Base-by-base conservation (phyloP, 2,113 vertebrate genomes). In the Alligator mississippiensis region DNA sequence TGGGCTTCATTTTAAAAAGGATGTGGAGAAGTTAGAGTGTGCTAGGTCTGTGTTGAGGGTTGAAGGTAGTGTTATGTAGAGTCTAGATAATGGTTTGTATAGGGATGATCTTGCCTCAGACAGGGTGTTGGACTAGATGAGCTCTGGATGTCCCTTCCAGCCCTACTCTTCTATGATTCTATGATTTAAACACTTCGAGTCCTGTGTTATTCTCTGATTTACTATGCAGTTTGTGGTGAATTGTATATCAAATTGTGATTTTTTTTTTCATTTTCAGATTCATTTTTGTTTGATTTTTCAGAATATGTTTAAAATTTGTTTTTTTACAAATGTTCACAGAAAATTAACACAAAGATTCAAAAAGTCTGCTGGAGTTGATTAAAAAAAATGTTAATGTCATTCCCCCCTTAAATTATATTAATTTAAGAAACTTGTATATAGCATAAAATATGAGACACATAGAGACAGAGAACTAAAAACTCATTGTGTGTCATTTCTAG, bases 191-290 rank as follows among this genome's bases (percentile, higher is more conserved):
- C 47, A 47, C 47, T 47, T 47, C 47, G 9, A 47, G 47, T 47
- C 47, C 95, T 86, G 78, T 84, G 22, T 25, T 62, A 34, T 7
- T 84, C 47, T 24, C 24, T 62, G 14, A 77, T 77, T n/a, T 74
- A 9, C 81, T 0, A 0, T 58, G 75, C 58, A 3, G 3, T 60
- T 47, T 47, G 47, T 47, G 47, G 47, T 47, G 6, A 80, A 59
- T 82, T 74, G 12, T 72, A 72, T 6, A 6, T 13, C 38, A 12
- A 68, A 63, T 21, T 25, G 22, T 47, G 2, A 80, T 47, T 47
- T 47, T 89, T 88, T 88, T 90, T 6, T 19, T 90, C 2, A 54
- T 63, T 17, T 78, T 54, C 6, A 80, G 17, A 17, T 8, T 16
- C n/a, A 9, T 54, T 91, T 87, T 90, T 22, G n/a, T 84, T 87